phyloP scores from a whole-genome alignment of 2,113 vertebrate species.

The Oryzias celebensis region DNA sequence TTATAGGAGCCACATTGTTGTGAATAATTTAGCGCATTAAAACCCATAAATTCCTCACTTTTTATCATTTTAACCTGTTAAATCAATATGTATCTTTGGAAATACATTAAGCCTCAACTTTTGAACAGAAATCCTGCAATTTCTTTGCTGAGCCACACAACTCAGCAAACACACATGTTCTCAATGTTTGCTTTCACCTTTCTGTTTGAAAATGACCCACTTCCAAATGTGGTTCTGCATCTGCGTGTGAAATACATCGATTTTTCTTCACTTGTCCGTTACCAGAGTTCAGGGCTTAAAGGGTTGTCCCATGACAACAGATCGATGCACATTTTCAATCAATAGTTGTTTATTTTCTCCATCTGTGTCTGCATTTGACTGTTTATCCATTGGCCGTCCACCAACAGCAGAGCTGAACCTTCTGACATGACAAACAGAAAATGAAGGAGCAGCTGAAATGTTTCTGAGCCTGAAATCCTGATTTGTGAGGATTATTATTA shows the following conservation, averaged over 20 bases:
- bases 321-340: slow-evolving; percentile 24
- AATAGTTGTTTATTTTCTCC: neutral
- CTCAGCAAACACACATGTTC: slow-evolving; percentile 29
- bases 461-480: slow-evolving; percentile 34
- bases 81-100: slow-evolving; percentile 45
- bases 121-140: slow-evolving; percentile 56
- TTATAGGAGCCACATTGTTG: neutral
- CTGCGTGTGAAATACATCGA: slow-evolving; percentile 39
- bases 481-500: slow-evolving; percentile 10
- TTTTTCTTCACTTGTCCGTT: slow-evolving; percentile 25
- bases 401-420: slow-evolving; percentile 3
- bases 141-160: slow-evolving; percentile 29
- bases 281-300: slow-evolving; percentile 28
- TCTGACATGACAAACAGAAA: slow-evolving; percentile 43
- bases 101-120: slow-evolving; percentile 43
- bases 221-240: slow-evolving; percentile 22
- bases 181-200: slow-evolving; percentile 17
- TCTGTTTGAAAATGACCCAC: slow-evolving; percentile 51
- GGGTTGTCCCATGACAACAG: slow-evolving; percentile 16
- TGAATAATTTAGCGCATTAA: slow-evolving; percentile 28
- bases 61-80: slow-evolving; percentile 42
- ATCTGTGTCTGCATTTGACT: slow-evolving; percentile 11
- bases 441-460: slow-evolving; percentile 47
- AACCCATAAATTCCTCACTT: slow-evolving; percentile 20
- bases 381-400: slow-evolving; percentile 21